Base-by-base conservation (phyloP, 2,113 vertebrate genomes). In the Centrocercus urophasianus region DNA sequence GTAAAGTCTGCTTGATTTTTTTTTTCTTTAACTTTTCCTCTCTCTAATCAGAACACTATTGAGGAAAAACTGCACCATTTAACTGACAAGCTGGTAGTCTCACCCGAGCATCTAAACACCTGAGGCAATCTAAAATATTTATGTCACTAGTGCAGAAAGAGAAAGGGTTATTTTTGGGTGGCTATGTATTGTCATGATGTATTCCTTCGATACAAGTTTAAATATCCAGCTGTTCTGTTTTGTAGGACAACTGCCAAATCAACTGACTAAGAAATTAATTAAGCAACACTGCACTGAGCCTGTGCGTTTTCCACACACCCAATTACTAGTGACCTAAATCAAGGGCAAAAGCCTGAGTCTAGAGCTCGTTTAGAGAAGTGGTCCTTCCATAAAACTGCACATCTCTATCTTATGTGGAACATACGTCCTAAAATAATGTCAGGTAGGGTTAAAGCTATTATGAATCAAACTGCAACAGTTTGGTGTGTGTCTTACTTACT, bases 251-350 rank as follows among this genome's bases (percentile, higher is more conserved):
- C 82, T 96, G 96, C 81, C 85, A 96, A 70, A 86, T 93, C 89
- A 89, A 87, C 90, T 89, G 88, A 83, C 74, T 91, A 93, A 86
- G 86, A 92, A 95, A 95, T 93, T 96, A 95, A 93, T 95, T 94
- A 93, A 95, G 69, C 86, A 92, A 73, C 50, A 48, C 65, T 94
- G 86, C 93, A 82, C 86, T 76, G 88, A 94, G 95, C 77, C 66
- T 77, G 60, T 95, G 82, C 67, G 19, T 95, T 92, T 96, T 93
- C 77, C 79, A 65, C 92, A 91, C 73, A 88, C 92, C 94, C 93
- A 90, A 95, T 97, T 97, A 96, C 94, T 50, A 88, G 86, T 96
- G 96, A 96, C 88, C 93, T 97, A 69, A 66, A 93, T 96, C 70
- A 79, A 83, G 82, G 72, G 91, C 86, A 83, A 79, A 86, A 61